Evolutionary conservation across 2,113 vertebrate species (phyloP), one percentile per base, ranked within the genome.

Genomic region (Sigmodon hispidus): DNA sequence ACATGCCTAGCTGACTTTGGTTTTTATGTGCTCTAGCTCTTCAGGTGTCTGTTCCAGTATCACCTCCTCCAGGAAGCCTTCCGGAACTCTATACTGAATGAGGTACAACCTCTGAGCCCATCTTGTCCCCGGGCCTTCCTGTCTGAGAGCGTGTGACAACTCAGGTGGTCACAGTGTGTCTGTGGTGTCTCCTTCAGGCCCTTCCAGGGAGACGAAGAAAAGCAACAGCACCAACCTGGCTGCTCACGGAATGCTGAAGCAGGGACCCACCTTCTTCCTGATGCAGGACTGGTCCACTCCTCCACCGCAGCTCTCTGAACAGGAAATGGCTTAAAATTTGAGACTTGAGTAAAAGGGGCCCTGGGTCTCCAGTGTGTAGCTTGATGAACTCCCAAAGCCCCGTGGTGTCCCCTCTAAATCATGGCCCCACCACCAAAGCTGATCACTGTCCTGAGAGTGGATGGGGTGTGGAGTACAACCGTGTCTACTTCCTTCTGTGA

Each of bases 401-500:
- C 57, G 31, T 15, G 0, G 0, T 7, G 34, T 57, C 57, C 81
- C 86, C 45, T 50, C n/a, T 5, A 29, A n/a, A 76, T 63, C 88
- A n/a, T 17, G 36, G 21, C 13, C 22, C n/a, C n/a, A n/a, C n/a
- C 12, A 65, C 31, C 16, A 4, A 57, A n/a, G 40, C 7, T 15
- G 10, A 45, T 50, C 72, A 5, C n/a, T 31, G 26, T 40, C 50
- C 76, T 59, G 63, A 65, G 9, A 45, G 1, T 0, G 4, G 24
- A 4, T 7, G 19, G 17, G 63, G 16, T 8, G 0, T 2, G 3
- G 2, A 34, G 11, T 1, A 17, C 17, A 9, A 29, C 1, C 24
- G 9, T 11, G 0, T 0, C 0, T 3, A 15, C 40, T 21, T 16
- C 45, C 2, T 36, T 48, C 17, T 2, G 1, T 10, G 67, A 1